phyloP scores from a whole-genome alignment of 2,113 vertebrate species.

The Epinephelus fuscoguttatus region DNA sequence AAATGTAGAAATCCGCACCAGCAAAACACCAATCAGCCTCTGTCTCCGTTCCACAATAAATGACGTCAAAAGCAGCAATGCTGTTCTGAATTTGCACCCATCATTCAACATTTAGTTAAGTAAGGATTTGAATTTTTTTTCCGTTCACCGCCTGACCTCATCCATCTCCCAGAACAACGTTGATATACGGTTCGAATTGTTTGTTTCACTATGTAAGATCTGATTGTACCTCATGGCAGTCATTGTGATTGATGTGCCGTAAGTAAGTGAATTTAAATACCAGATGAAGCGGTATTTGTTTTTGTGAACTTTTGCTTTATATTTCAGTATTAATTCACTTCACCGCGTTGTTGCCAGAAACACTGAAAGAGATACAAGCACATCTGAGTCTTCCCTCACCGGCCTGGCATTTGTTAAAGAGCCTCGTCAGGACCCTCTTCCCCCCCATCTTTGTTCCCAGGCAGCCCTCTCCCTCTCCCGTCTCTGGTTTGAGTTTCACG shows the following conservation, averaged over 20 bases:
- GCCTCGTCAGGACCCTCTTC: conserved; percentile 62
- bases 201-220: conserved; percentile 52
- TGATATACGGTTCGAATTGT: conserved; percentile 42
- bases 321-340: conserved; percentile 68
- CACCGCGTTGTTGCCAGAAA: conserved; percentile 51
- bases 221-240: conserved; percentile 47
- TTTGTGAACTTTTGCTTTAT: conserved; percentile 58
- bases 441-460: conserved; percentile 71
- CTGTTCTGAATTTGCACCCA: conserved; percentile 51
- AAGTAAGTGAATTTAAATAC: conserved; percentile 57
- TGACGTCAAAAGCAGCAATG: conserved; percentile 30
- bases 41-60: conserved; percentile 13
- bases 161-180: conserved; percentile 28
- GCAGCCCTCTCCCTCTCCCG: conserved; percentile 59
- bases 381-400: conserved; percentile 60
- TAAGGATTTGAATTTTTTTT: conserved; percentile 22
- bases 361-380: conserved; percentile 65
- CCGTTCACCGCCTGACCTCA: conserved; percentile 45
- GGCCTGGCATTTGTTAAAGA: conserved; percentile 76
- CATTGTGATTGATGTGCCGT: conserved; percentile 59
- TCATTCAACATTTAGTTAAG: conserved; percentile 15
- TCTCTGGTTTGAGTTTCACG: conserved; percentile 84
- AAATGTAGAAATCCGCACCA: conserved; percentile 20
- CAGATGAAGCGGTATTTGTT: conserved; percentile 60
- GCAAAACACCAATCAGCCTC: conserved; percentile 18